phyloP scores from a whole-genome alignment of 2,888 invertebrate genomes.

The Callyntrura sp. region DNA sequence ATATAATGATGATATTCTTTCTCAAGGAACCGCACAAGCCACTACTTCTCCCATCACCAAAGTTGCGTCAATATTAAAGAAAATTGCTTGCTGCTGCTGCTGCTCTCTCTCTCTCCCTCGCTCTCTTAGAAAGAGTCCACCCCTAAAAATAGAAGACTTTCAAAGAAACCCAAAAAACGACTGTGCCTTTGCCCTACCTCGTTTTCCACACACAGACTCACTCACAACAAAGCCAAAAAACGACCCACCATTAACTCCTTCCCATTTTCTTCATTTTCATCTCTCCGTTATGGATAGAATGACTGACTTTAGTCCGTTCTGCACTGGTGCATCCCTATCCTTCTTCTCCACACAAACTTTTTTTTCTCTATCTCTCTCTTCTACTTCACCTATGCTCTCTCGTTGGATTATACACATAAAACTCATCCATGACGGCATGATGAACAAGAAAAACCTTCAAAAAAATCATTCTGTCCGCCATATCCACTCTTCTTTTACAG shows the following conservation, averaged over 20 bases:
- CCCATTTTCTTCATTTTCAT: slow-evolving; percentile 14
- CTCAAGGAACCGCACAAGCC: slow-evolving; percentile 4
- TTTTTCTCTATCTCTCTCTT: too few species aligned
- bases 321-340: not conserved
- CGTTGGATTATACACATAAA: not conserved
- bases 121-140: not conserved
- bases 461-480: slow-evolving; percentile 22
- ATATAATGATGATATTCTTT: slow-evolving; percentile 30
- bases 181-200: not conserved
- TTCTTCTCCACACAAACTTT: not conserved
- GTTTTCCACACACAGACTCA: not conserved
- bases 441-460: slow-evolving; percentile 13
- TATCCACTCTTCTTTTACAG: not conserved
- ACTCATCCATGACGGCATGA: slow-evolving; percentile 11
- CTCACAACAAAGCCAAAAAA: not conserved
- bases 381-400: not conserved
- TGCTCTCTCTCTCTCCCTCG: not conserved
- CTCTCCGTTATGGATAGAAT: slow-evolving; percentile 19
- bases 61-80: slow-evolving; percentile 21
- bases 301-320: slow-evolving; percentile 50
- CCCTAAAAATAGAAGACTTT: not conserved
- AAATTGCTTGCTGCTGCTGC: slow-evolving; percentile 37
- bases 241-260: slow-evolving; percentile 57
- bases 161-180: not conserved
- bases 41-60: too few species aligned